Evolutionary conservation across 2,888 invertebrate species (phyloP).

Genomic region (Sepioteuthis lessoniana): DNA sequence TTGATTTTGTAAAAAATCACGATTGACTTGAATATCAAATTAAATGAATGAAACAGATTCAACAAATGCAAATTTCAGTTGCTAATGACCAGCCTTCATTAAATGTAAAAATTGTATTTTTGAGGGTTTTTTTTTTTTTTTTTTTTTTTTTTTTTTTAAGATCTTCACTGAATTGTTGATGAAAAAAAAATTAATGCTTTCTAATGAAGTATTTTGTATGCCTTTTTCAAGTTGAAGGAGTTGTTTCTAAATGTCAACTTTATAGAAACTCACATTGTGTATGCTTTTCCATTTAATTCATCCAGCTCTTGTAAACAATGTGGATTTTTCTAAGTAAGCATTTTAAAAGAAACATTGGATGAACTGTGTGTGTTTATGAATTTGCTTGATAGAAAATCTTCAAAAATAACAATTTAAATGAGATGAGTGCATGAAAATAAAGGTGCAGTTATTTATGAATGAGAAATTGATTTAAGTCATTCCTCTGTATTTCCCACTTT

Average conservation of each 20-base stretch:
- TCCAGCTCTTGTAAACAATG: neutral
- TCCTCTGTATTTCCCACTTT: neutral
- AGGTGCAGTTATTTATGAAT: neutral
- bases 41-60: conserved; percentile 8
- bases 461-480: neutral
- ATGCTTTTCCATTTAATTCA: neutral
- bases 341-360: neutral
- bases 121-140: conserved; percentile 39
- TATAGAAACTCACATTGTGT: neutral
- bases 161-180: conserved; percentile 39
- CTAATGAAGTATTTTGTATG: conserved; percentile 47
- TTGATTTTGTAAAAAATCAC: neutral
- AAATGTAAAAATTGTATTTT: conserved; percentile 45
- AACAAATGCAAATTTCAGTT: conserved; percentile 42
- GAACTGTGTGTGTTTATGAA: neutral
- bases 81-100: conserved; percentile 47
- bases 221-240: conserved; percentile 24
- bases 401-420: neutral
- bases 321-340: neutral
- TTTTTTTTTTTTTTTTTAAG: neutral
- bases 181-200: conserved; percentile 39
- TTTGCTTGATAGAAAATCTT: neutral
- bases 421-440: neutral
- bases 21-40: conserved; percentile 39
- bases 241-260: conserved; percentile 34